These are phyloP conservation scores for Thymelicus acteon DNA, from an alignment of 2,888 invertebrate genomes.

Conservation along the genomic window DNA sequence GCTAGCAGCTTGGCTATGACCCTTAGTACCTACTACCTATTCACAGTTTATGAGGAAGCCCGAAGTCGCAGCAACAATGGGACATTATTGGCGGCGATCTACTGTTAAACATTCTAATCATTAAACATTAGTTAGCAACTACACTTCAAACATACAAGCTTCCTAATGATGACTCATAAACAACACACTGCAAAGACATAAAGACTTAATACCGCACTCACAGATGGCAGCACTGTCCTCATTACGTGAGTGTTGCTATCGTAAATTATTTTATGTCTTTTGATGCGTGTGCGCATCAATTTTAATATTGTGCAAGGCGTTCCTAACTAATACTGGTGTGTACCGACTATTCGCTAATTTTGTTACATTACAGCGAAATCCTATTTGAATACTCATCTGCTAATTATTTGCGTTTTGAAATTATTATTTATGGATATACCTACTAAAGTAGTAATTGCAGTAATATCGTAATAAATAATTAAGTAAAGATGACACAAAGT, in stretches of 20 bases:
- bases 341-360: slow-evolving; percentile 20
- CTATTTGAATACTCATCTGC: not conserved
- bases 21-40: too few relatives aligned
- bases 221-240: slow-evolving; percentile 22
- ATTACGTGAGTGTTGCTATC: slow-evolving; percentile 12
- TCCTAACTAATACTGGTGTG: slow-evolving; percentile 30
- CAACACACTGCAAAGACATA: slow-evolving; percentile 12
- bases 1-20: too few relatives aligned
- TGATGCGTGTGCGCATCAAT: slow-evolving; percentile 24
- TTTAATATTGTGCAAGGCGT: slow-evolving; percentile 20
- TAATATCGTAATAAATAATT: too few relatives aligned
- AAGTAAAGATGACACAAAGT: too few relatives aligned
- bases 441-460: too few relatives aligned
- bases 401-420: slow-evolving; percentile 1
- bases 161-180: slow-evolving; percentile 18
- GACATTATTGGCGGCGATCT: too few relatives aligned
- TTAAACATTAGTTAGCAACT: too few relatives aligned
- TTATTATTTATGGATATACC: not conserved
- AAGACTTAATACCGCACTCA: not conserved
- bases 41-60: too few relatives aligned
- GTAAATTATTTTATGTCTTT: slow-evolving; percentile 10
- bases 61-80: too few relatives aligned
- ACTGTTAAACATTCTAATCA: too few relatives aligned
- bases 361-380: slow-evolving; percentile 16
- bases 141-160: not conserved